phyloP scores from a whole-genome alignment of 23 tunicate genomes.

The Styela plicata region DNA sequence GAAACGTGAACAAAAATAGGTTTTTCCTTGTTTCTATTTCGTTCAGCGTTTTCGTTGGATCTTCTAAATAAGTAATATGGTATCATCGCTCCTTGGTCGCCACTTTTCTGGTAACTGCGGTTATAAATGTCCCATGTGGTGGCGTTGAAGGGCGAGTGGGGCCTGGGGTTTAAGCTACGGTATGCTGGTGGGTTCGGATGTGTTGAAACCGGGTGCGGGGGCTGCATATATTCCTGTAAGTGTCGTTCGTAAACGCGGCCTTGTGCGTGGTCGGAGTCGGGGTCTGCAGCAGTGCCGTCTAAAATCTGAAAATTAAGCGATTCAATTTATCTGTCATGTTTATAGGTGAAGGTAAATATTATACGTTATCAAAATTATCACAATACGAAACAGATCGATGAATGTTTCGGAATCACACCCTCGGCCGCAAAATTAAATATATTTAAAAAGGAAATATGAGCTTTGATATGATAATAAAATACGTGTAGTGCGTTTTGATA shows the following conservation, averaged over 20 bases:
- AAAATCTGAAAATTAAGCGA: constrained; percentile 12
- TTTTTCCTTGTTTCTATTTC: constrained; percentile 4
- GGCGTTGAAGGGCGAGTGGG: background rate
- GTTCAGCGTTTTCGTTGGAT: constrained; percentile 23
- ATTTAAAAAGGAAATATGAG: no score
- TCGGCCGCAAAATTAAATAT: no score
- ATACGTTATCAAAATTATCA: no score
- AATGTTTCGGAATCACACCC: no score
- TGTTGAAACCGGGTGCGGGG: background rate
- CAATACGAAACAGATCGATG: no score
- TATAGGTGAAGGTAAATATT: no score
- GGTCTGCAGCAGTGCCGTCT: background rate
- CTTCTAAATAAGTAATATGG: constrained; percentile 54
- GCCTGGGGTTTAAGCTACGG: background rate
- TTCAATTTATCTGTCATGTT: background rate
- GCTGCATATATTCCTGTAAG: constrained; percentile 13
- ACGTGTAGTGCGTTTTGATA: no score
- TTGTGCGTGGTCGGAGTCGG: background rate
- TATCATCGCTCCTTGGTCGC: background rate
- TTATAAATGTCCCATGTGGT: constrained; percentile 28
- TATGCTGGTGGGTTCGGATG: constrained; percentile 1
- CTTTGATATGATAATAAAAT: no score
- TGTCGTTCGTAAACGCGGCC: constrained; percentile 25
- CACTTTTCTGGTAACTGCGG: background rate
- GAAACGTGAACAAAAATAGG: constrained; percentile 57